These are phyloP conservation scores for Odontothrips loti DNA, from an alignment of 2,888 invertebrate genomes.

Conservation along the genomic window DNA sequence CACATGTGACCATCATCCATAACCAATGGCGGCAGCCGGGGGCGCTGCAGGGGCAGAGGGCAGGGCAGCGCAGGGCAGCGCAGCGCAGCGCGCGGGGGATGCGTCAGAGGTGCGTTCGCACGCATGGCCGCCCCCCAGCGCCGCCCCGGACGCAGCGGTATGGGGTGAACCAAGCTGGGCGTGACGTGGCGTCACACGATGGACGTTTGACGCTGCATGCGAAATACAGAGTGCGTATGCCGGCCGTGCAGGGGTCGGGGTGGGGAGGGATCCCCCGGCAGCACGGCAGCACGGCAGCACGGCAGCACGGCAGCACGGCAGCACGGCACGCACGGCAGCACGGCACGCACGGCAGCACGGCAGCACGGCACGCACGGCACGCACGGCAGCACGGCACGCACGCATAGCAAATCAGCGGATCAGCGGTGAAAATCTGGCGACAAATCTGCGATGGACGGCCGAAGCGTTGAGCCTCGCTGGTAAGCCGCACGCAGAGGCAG, in stretches of 20 bases:
- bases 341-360: not conserved
- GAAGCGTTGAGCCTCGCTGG: not conserved
- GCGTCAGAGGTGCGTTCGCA: not conserved
- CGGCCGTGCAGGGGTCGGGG: not conserved
- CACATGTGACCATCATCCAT: not conserved
- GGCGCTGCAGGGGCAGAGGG: not conserved
- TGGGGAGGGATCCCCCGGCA: not conserved
- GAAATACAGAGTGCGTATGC: not conserved
- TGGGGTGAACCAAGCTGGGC: too few relatives aligned
- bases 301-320: not conserved
- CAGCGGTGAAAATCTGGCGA: not conserved
- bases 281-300: not conserved
- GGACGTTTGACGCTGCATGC: slow-evolving; percentile 2
- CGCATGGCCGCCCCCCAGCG: too few relatives aligned
- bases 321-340: not conserved
- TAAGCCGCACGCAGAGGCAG: too few relatives aligned
- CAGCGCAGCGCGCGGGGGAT: not conserved
- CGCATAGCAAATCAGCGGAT: not conserved
- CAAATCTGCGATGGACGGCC: slow-evolving; percentile 14
- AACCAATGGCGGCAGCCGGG: not conserved
- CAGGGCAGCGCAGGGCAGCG: not conserved
- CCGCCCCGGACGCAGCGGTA: too few relatives aligned
- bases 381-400: not conserved
- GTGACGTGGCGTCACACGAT: not conserved
- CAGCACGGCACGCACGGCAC: not conserved